Conservation (phyloP, 2,797 vertebrate species). For the Serranus cabrilla region DNA sequence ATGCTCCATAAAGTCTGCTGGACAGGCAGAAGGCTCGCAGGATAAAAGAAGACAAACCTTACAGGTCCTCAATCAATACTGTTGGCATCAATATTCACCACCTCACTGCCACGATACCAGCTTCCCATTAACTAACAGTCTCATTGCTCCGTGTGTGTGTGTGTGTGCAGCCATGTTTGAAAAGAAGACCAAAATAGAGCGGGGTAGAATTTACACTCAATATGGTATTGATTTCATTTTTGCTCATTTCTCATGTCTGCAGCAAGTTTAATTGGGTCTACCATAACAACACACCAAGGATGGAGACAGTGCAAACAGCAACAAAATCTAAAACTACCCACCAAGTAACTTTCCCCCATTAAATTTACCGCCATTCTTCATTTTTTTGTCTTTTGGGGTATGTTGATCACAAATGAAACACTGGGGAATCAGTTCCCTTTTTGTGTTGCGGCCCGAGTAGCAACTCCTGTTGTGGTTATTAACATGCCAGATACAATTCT, state of each 20-base stretch:
- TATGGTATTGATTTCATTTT: slow-evolving; percentile 71
- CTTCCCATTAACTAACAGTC: slow-evolving; percentile 71
- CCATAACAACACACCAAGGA: slow-evolving; percentile 39
- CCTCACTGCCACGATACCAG: slow-evolving; percentile 60
- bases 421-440: slow-evolving; percentile 16
- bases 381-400: slow-evolving; percentile 30
- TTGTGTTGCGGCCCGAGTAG: not conserved
- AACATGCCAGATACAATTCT: slow-evolving; percentile 19
- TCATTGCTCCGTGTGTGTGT: slow-evolving; percentile 13
- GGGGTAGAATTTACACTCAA: slow-evolving; percentile 65
- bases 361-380: not conserved
- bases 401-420: slow-evolving; percentile 14
- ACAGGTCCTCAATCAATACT: slow-evolving; percentile 79
- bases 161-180: slow-evolving; percentile 39
- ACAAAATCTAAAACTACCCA: slow-evolving; percentile 33
- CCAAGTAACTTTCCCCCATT: slow-evolving; percentile 27
- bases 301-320: slow-evolving; percentile 47
- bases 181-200: slow-evolving; percentile 65
- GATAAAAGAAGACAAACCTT: slow-evolving; percentile 78
- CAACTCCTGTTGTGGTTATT: slow-evolving; percentile 11
- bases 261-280: slow-evolving; percentile 73
- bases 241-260: slow-evolving; percentile 74
- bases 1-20: slow-evolving; percentile 72
- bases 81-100: slow-evolving; percentile 78
- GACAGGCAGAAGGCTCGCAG: slow-evolving; percentile 63